These are phyloP conservation scores for Ennomos fuscantarius DNA, from an alignment of 2,888 invertebrate species.

Conservation along the genomic window DNA sequence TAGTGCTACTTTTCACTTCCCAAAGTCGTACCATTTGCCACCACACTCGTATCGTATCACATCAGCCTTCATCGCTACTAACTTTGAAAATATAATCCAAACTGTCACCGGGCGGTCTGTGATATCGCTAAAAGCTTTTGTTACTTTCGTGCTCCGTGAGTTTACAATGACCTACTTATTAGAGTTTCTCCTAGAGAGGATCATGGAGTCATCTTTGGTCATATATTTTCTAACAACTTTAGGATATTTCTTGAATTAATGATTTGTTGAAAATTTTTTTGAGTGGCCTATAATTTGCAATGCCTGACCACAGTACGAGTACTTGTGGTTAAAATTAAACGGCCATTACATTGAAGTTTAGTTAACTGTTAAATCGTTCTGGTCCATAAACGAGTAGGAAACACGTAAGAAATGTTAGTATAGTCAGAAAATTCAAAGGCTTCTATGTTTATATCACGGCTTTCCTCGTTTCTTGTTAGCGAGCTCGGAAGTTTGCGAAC, in stretches of 20 bases:
- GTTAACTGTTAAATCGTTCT: no score
- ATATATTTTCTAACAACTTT: neutral
- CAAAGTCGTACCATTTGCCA: no score
- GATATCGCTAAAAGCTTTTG: conserved; percentile 16
- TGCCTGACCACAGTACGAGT: no score
- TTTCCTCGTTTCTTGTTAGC: conserved; percentile 22
- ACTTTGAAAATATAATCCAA: conserved; percentile 13
- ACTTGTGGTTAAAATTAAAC: no score
- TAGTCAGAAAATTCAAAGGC: conserved; percentile 5
- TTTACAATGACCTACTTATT: conserved; percentile 1
- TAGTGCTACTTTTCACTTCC: no score
- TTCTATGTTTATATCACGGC: conserved; percentile 8
- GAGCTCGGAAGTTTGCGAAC: conserved; percentile 19
- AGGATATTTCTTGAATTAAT: no score
- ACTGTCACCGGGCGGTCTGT: conserved; percentile 12
- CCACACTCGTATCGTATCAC: neutral
- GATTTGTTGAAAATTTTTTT: no score
- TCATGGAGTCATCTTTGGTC: neutral
- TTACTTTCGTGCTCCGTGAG: conserved; percentile 10
- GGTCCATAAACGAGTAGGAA: no score
- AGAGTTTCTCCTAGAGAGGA: no score
- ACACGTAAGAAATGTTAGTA: no score
- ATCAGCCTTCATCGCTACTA: neutral
- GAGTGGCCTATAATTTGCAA: no score
- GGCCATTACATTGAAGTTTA: no score